These are phyloP conservation scores for Antedon bifida DNA, from an alignment of 35 echinoderm and acorn worm genomes.

Conservation along the genomic window DNA sequence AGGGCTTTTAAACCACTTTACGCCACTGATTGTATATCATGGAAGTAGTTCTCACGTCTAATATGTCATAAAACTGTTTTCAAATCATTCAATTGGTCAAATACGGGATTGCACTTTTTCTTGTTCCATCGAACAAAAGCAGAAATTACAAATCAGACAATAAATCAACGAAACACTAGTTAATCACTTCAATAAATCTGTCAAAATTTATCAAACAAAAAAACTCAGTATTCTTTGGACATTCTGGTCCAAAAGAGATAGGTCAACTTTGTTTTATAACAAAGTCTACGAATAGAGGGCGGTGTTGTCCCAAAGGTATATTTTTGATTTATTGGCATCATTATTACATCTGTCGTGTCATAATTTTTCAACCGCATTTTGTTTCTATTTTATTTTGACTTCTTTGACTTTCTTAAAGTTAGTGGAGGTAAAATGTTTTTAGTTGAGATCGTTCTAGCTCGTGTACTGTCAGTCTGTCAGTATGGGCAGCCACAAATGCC, in stretches of 20 bases:
- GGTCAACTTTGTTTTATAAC: not conserved
- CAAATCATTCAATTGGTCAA: too few relatives aligned
- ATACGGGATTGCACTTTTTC: too few relatives aligned
- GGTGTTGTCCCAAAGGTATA: not conserved
- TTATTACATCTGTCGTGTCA: not conserved
- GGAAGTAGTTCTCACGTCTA: too few relatives aligned
- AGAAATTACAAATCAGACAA: not conserved
- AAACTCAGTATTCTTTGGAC: not conserved
- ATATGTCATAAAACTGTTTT: too few relatives aligned
- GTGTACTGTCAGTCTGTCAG: too few relatives aligned
- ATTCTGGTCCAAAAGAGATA: not conserved
- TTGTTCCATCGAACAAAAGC: too few relatives aligned
- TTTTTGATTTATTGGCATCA: not conserved
- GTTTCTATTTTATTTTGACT: slow-evolving; percentile 1
- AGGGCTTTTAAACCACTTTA: too few relatives aligned
- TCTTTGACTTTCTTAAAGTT: not conserved
- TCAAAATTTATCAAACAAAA: not conserved
- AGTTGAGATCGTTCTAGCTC: too few relatives aligned
- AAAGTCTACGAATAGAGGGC: not conserved
- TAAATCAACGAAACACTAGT: not conserved
- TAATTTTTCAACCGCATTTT: not conserved
- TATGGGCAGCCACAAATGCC: too few relatives aligned
- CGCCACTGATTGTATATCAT: too few relatives aligned
- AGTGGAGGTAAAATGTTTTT: not conserved
- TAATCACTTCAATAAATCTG: not conserved